Percentiles rank a stretch among this genome's conserved stretches.
Evolutionary conservation across 2,888 invertebrate genomes (phyloP).

Genomic region (Rhingia rostrata): DNA sequence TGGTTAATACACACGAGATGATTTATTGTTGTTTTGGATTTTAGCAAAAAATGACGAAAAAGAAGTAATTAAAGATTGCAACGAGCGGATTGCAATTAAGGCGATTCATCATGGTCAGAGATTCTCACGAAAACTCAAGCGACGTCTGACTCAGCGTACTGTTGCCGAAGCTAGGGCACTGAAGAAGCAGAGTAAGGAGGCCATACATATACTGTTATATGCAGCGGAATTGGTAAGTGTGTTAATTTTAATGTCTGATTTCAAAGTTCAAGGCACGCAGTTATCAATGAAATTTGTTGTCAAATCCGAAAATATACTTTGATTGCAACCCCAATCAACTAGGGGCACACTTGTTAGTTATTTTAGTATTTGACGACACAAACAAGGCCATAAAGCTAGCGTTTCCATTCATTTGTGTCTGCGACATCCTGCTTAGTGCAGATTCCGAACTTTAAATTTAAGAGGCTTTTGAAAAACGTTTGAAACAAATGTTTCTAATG

Average conservation of each 20-base stretch:
- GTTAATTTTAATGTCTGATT: neutral
- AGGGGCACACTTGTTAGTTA: no score
- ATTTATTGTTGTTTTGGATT: slow-evolving; percentile 29
- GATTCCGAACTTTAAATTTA: no score
- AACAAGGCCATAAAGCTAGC: no score
- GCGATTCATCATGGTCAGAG: slow-evolving; percentile 91
- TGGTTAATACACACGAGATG: slow-evolving; percentile 40
- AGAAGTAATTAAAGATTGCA: slow-evolving; percentile 63
- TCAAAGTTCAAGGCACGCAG: neutral
- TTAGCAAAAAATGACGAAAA: slow-evolving; percentile 69
- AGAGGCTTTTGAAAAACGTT: no score
- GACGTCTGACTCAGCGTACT: slow-evolving; percentile 90
- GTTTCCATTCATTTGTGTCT: no score
- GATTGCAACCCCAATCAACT: no score
- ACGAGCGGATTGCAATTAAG: slow-evolving; percentile 85
- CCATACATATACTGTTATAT: slow-evolving; percentile 90
- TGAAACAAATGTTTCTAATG: no score
- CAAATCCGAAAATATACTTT: no score
- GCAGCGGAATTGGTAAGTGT: slow-evolving; percentile 89
- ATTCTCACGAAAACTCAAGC: slow-evolving; percentile 89
- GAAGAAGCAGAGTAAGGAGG: slow-evolving; percentile 89
- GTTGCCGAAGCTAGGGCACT: slow-evolving; percentile 91
- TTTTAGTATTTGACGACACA: no score
- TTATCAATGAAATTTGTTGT: no score
- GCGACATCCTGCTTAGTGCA: no score